Evolutionary conservation across 2,888 invertebrate species (phyloP), one percentile per base, ranked within the genome.

Genomic region (Clanis bilineata): DNA sequence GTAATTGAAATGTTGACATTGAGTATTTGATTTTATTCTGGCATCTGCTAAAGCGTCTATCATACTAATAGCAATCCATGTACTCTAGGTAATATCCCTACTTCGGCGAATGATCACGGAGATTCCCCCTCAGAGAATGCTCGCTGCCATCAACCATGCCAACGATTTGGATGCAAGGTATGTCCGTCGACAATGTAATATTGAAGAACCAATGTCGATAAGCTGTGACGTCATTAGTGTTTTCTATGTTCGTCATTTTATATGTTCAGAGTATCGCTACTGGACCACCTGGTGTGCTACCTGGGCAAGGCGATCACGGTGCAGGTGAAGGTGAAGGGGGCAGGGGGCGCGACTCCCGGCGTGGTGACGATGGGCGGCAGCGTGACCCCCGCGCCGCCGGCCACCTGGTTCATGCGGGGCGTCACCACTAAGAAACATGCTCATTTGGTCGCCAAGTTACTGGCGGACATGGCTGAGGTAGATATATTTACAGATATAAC

Each of bases 391-490:
- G 72, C 77, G 2, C 77, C 84, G 0, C 78, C 85, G 0, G 77
- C 82, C 10, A 66, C 80, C n/a, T 98, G 98, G 98, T 98, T 97
- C 94, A 93, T 98, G 76, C 93, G 96, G 62, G 98, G 98, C 0
- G 93, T 94, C 59, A 96, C 97, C 68, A 95, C 96, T 12, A 94
- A 96, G 67, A 97, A 97, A 79, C 94, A 98, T 63, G 97, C 98
- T 1, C 96, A 97, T 80, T 95, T 96, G 56, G 97, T 98, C 47
- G 97, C 98, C 44, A 94, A 94, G 59, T 93, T 99, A 5, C 94
- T 99, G 18, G 95, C 96, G 64, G 98, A 99, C 77, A 97, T 99
- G 96, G 96, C 97, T 21, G 95, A 96, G 79, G 98, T 98, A 92
- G 12, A 12, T 36, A 12, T 36, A 36, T 10, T 1, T 36, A 10